Evolutionary conservation across 2,113 vertebrate species (phyloP), one percentile per base, ranked within the genome.

Genomic region (Erythrocercus mccallii): DNA sequence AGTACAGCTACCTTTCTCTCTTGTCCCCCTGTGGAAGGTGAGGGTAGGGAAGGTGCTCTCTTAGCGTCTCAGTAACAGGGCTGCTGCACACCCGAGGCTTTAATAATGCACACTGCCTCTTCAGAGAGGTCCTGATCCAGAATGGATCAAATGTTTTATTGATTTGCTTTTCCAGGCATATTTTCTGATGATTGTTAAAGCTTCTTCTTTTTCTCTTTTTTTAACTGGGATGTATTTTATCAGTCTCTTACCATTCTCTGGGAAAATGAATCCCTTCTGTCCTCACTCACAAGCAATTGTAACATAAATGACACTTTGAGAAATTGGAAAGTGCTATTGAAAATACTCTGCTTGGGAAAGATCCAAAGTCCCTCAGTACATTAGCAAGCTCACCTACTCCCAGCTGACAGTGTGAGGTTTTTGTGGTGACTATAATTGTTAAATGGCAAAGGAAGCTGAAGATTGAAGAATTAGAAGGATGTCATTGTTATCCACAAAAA

Each of bases 91-190:
- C 35, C 50, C 0, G 1, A 79, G 27, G 35, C 62, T 91, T 88
- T 87, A 69, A 89, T 95, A 91, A 79, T 86, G 86, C 65, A 56
- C 72, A 16, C 28, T 64, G 31, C 40, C n/a, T 74, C 72, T 88
- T 92, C 83, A 53, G 77, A 72, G 45, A 60, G 45, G 57, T 91
- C 70, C 57, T 94, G 78, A 85, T 81, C 50, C 71, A 79, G 37
- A 76, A 78, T 69, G 42, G 81, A 69, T 95, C 77, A 71, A 91
- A 83, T 79, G 24, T 88, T 96, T 74, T 83, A 78, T 68, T 84
- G 50, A 65, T 84, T 87, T 76, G 21, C n/a, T 74, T 86, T 93
- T 90, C 58, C 44, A 71, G 57, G 44, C 12, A 23, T 86, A 56
- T 84, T 92, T 89, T 72, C 33, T 80, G 60, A 82, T 69, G 65